A percentile compares a stretch with the other conserved stretches of the same genome.
Conservation (phyloP, 2,113 vertebrate genomes). For the Bufo gargarizans region DNA sequence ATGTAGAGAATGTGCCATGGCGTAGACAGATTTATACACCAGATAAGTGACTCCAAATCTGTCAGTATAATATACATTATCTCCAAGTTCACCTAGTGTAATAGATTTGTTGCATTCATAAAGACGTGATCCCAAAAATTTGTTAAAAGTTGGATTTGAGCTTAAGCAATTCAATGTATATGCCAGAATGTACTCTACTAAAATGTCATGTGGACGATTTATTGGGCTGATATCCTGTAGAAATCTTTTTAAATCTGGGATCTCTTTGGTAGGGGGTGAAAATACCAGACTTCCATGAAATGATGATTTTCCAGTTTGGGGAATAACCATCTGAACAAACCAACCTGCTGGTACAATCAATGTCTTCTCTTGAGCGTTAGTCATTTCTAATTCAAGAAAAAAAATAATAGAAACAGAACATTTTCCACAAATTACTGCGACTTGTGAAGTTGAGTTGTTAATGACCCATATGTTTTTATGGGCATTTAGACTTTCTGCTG, state of each 20-base stretch:
- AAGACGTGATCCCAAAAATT: background rate
- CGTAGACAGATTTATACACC: constrained; percentile 29
- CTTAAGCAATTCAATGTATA: background rate
- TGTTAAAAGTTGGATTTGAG: background rate
- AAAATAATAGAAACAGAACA: background rate
- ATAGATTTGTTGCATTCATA: background rate
- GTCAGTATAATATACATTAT: background rate
- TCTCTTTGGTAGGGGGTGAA: background rate
- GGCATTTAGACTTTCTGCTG: too few species aligned
- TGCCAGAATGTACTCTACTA: background rate
- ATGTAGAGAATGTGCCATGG: background rate
- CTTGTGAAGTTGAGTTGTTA: too few species aligned
- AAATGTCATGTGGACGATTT: background rate
- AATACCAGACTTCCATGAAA: constrained; percentile 17
- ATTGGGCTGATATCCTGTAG: background rate
- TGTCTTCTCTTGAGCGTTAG: background rate
- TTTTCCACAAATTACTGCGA: too few species aligned
- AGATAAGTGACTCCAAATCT: constrained; percentile 29
- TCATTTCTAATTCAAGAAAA: background rate
- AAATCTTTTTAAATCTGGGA: background rate
- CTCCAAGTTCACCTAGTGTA: background rate
- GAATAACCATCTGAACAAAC: background rate
- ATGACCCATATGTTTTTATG: too few species aligned
- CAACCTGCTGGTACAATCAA: constrained; percentile 21
- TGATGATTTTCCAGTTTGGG: background rate